phyloP scores from a whole-genome alignment of 2,797 vertebrate genomes.

The Choloepus didactylus region DNA sequence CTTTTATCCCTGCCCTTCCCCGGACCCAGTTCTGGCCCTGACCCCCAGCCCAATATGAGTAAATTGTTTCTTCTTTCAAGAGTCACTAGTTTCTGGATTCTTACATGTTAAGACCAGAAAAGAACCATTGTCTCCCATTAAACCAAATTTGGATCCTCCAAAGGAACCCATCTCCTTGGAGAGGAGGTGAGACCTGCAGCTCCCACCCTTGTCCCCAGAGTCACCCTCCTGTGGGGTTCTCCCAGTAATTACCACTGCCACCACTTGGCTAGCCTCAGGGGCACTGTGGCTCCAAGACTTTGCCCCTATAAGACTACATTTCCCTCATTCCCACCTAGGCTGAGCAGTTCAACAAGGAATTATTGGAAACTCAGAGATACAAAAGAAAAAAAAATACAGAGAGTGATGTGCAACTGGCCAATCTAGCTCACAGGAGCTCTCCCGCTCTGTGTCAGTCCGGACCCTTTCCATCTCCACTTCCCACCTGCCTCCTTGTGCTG shows the following conservation, averaged over 20 bases:
- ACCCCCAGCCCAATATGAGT: background rate
- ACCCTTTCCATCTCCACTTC: rapidly evolving
- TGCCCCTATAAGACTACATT: background rate
- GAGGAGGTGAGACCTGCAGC: background rate
- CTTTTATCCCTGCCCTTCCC: background rate
- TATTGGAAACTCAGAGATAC: background rate
- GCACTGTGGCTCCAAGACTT: background rate
- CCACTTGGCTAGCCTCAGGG: background rate
- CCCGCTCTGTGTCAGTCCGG: rapidly evolving
- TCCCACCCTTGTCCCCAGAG: background rate
- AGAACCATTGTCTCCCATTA: background rate
- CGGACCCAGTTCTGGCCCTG: background rate
- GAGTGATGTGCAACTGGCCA: background rate
- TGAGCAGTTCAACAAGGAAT: background rate
- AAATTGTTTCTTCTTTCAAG: background rate
- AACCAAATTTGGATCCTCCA: background rate
- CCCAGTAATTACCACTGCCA: too few relatives aligned
- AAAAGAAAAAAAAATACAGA: background rate
- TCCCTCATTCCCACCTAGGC: background rate
- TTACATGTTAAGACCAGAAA: background rate
- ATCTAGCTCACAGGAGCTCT: background rate
- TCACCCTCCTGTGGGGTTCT: background rate
- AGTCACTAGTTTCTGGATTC: background rate
- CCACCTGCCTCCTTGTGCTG: background rate
- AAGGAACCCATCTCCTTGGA: background rate